Base-by-base conservation (phyloP, 2,888 invertebrate genomes). In the Drepana falcataria region DNA sequence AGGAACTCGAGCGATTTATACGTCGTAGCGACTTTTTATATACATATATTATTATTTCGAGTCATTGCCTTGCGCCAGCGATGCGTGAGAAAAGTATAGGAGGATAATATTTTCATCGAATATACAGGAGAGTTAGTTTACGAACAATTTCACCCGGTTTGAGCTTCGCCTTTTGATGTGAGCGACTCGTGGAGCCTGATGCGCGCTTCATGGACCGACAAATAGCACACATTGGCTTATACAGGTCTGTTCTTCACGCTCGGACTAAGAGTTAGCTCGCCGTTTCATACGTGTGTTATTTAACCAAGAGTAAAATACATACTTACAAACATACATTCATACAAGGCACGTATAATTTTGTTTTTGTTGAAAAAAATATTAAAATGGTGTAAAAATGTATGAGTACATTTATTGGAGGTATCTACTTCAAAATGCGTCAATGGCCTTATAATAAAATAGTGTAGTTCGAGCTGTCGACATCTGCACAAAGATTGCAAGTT, bases 131-230 rank as follows among this genome's bases (percentile, higher is more conserved):
- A 62, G 68, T 64, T 59, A 60, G 56, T 65, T 69, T 56, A 65
- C 72, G 72, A 62, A 63, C 69, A 68, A 71, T 74, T 77, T 70
- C 69, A 68, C 69, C 54, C 60, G 65, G 44, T 9, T 9, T 44
- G 3, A 9, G 44, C 44, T 6, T 21, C 0, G 21, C 44, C 69
- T 64, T 69, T 68, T 67, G 66, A 68, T 61, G 61, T 61, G 59
- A 58, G 55, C 55, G 59, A 52, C 54, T 57, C 55, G 55, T 55
- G 55, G 60, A 59, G 58, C 59, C 56, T 57, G 56, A 59, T 49
- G 56, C 53, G 60, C 58, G 60, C 48, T 55, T 64, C 56, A 59
- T 60, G 71, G 64, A 58, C 69, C 73, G 66, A 63, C 58, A 67
- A 66, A 73, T 68, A 64, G 63, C 58, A 58, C 62, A 64, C 59